Conservation (phyloP, 1,140 invertebrate genomes). For the Leptestheria dahalacensis region DNA sequence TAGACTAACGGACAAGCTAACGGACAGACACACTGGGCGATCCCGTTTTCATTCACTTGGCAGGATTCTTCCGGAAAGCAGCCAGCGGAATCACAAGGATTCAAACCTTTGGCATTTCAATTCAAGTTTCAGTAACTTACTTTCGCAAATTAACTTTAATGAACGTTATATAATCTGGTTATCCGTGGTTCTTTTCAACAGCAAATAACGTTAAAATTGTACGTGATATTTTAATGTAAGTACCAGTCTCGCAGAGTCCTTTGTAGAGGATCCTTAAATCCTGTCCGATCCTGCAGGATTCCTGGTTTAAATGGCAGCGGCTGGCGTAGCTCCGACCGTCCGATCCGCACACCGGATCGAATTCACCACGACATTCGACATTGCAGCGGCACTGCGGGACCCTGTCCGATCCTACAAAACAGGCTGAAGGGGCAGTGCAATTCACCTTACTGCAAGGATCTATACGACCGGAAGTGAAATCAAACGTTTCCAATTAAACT, state of each 20-base stretch:
- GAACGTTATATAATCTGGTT: neutral
- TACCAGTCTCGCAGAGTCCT: conserved; percentile 62
- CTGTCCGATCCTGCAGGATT: conserved; percentile 29
- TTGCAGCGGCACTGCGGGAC: conserved; percentile 63
- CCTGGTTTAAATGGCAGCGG: conserved; percentile 33
- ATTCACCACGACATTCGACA: conserved; percentile 40
- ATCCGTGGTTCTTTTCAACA: neutral
- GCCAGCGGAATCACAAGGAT: conserved; percentile 59
- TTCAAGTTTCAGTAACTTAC: neutral
- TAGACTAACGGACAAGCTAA: conserved; percentile 60
- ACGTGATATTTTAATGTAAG: conserved; percentile 14
- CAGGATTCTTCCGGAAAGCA: conserved; percentile 62
- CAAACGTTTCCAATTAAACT: neutral
- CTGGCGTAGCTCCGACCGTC: conserved; percentile 36
- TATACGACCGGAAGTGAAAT: conserved; percentile 27
- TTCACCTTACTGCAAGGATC: conserved; percentile 62
- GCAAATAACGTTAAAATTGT: neutral
- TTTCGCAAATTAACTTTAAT: neutral
- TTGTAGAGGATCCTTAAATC: conserved; percentile 52
- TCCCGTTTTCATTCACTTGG: conserved; percentile 65
- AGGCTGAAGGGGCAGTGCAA: conserved; percentile 64
- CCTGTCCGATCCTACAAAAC: conserved; percentile 58
- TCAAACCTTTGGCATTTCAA: conserved; percentile 44
- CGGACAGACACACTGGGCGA: conserved; percentile 64
- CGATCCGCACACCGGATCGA: conserved; percentile 35